Conservation (phyloP, 2,888 invertebrate species). For the Autographa pulchrina region DNA sequence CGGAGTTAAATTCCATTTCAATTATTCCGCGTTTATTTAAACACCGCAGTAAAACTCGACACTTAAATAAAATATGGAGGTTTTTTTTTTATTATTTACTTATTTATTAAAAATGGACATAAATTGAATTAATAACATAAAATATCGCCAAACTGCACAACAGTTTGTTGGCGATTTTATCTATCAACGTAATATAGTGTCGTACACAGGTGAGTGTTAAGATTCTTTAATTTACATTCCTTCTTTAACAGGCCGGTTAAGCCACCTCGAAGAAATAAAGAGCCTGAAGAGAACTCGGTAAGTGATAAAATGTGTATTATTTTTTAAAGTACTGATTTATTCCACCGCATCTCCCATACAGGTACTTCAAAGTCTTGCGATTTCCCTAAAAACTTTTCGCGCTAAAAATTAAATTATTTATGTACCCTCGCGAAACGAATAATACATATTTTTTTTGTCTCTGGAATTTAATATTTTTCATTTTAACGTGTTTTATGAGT, state of each 20-base stretch:
- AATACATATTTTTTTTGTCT: conserved; percentile 79
- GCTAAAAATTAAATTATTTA: conserved; percentile 81
- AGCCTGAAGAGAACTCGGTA: conserved; percentile 28
- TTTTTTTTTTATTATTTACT: too few species aligned
- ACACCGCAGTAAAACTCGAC: conserved; percentile 34
- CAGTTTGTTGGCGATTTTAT: too few species aligned
- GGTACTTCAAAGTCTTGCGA: conserved; percentile 50
- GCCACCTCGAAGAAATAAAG: conserved; percentile 45
- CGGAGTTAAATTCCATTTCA: conserved; percentile 39
- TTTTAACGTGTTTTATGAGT: conserved; percentile 82
- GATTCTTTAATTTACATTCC: conserved; percentile 47
- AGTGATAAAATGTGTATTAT: conserved; percentile 59
- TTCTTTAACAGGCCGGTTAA: conserved; percentile 45
- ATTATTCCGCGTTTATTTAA: conserved; percentile 49
- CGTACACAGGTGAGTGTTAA: conserved; percentile 17
- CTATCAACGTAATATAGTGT: conserved; percentile 27
- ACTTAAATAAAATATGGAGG: conserved; percentile 39
- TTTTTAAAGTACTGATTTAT: conserved; percentile 67
- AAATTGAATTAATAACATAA: too few species aligned
- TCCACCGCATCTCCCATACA: conserved; percentile 57
- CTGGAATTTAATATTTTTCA: conserved; percentile 86
- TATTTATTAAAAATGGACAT: too few species aligned
- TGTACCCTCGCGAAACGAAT: conserved; percentile 70
- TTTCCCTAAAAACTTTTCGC: conserved; percentile 63
- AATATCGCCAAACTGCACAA: too few species aligned